phyloP scores from a whole-genome alignment of 2,797 vertebrate genomes.

The Acipenser transmontanus region DNA sequence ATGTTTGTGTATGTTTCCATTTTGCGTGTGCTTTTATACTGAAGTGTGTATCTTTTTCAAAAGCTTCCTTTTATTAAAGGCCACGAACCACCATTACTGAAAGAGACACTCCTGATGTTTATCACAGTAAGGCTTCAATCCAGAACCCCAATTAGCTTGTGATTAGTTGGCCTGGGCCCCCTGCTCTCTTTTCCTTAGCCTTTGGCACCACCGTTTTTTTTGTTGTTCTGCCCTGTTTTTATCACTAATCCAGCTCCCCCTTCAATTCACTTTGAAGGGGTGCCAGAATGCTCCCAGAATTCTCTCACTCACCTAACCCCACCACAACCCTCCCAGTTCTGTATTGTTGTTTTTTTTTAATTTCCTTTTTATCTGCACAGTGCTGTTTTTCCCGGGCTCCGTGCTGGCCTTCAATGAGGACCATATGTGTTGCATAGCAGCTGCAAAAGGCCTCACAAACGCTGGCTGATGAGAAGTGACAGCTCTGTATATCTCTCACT shows the following conservation, averaged over 20 bases:
- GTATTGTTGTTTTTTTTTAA: conserved; percentile 21
- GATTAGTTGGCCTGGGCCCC: conserved; percentile 34
- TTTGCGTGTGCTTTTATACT: no score
- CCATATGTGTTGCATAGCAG: conserved; percentile 76
- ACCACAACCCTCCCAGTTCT: conserved; percentile 25
- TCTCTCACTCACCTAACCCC: conserved; percentile 27
- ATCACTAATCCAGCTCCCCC: conserved; percentile 22
- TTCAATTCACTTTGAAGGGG: conserved; percentile 23
- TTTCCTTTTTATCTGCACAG: conserved; percentile 39
- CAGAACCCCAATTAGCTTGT: conserved; percentile 58
- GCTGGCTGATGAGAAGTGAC: conserved; percentile 93
- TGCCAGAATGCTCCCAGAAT: conserved; percentile 25
- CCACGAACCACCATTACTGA: no score
- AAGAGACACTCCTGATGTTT: no score
- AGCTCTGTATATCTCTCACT: conserved; percentile 92
- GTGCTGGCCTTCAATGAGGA: conserved; percentile 67
- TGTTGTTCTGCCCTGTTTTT: conserved; percentile 23
- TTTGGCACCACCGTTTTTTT: conserved; percentile 25
- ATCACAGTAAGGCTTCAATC: conserved; percentile 45
- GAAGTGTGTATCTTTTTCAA: no score
- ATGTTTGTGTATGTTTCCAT: no score
- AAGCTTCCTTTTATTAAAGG: no score
- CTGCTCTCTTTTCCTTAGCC: conserved; percentile 20
- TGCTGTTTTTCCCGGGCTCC: conserved; percentile 42
- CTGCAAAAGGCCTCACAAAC: conserved; percentile 90